Conservation (phyloP, 1,140 invertebrate genomes). For the Globodera rostochiensis region DNA sequence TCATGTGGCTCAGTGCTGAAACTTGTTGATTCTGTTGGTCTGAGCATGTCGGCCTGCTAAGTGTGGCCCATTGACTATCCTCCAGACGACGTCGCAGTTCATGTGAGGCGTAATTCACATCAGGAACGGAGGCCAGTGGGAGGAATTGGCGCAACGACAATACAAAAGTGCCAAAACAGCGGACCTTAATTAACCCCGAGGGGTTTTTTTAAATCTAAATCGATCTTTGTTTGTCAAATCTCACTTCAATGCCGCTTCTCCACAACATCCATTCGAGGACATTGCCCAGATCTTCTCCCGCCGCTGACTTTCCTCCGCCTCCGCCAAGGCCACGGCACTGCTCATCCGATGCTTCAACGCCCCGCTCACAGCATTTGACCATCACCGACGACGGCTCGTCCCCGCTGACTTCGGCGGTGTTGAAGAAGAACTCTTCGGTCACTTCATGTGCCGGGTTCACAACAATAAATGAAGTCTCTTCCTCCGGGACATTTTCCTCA, state of each 20-base stretch:
- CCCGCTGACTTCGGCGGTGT: neutral
- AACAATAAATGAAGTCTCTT: slow-evolving; percentile 37
- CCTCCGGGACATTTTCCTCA: slow-evolving; percentile 7
- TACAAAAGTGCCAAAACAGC: slow-evolving; percentile 71
- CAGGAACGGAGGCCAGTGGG: slow-evolving; percentile 67
- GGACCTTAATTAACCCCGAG: slow-evolving; percentile 27
- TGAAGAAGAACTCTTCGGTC: slow-evolving; percentile 4
- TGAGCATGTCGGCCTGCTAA: slow-evolving; percentile 72
- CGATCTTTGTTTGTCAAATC: slow-evolving; percentile 71
- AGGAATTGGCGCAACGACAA: slow-evolving; percentile 82
- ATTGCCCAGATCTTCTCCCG: neutral
- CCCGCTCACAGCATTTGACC: slow-evolving; percentile 14
- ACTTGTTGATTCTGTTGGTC: slow-evolving; percentile 69
- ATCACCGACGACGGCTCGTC: neutral
- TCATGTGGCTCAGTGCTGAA: slow-evolving; percentile 69
- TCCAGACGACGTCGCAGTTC: slow-evolving; percentile 31
- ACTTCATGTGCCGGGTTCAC: neutral
- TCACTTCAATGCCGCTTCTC: slow-evolving; percentile 88
- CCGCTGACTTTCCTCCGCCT: neutral
- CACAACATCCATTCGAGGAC: slow-evolving; percentile 86
- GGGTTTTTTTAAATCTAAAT: neutral
- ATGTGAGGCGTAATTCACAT: slow-evolving; percentile 55
- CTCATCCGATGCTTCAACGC: neutral
- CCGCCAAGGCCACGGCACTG: neutral
- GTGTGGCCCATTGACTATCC: slow-evolving; percentile 58